Evolutionary conservation across 2,888 invertebrate species (phyloP).

Genomic region (Schizotus pectinicornis): DNA sequence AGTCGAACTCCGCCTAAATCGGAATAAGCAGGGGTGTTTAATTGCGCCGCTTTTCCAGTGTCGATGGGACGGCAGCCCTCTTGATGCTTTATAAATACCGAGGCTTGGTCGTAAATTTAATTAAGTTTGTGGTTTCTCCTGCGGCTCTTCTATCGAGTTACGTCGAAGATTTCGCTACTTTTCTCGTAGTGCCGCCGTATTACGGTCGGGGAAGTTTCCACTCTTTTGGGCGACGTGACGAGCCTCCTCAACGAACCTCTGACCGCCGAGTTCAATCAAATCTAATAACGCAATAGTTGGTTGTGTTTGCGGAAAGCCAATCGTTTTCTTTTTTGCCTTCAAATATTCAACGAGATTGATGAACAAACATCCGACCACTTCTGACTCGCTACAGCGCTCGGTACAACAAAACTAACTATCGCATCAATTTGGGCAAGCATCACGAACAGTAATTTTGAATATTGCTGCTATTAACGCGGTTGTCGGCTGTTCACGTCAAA

Average conservation of each 20-base stretch:
- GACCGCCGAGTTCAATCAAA: neutral
- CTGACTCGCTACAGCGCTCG: too few relatives aligned
- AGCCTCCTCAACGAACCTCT: constrained; percentile 6
- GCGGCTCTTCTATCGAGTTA: too few relatives aligned
- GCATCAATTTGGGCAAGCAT: too few relatives aligned
- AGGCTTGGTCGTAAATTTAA: neutral
- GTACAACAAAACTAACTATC: too few relatives aligned
- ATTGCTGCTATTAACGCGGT: too few relatives aligned
- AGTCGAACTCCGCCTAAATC: too few relatives aligned
- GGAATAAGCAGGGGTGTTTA: too few relatives aligned
- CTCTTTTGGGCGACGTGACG: constrained; percentile 10
- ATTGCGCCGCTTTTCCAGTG: too few relatives aligned
- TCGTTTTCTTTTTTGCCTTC: neutral
- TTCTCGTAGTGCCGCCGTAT: neutral
- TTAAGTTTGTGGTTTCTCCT: neutral
- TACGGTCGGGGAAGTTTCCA: constrained; percentile 2
- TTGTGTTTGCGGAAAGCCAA: constrained; percentile 3
- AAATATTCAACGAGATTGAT: neutral
- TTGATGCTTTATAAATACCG: neutral
- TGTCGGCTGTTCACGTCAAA: too few relatives aligned
- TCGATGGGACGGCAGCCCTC: too few relatives aligned
- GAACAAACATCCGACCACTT: too few relatives aligned
- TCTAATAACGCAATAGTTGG: constrained; percentile 5
- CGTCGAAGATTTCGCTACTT: neutral
- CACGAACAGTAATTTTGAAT: too few relatives aligned